A percentile compares a stretch with the other conserved stretches of the same genome.
Conservation (phyloP, 1,140 invertebrate genomes). For the Drosophila ercepeae region DNA sequence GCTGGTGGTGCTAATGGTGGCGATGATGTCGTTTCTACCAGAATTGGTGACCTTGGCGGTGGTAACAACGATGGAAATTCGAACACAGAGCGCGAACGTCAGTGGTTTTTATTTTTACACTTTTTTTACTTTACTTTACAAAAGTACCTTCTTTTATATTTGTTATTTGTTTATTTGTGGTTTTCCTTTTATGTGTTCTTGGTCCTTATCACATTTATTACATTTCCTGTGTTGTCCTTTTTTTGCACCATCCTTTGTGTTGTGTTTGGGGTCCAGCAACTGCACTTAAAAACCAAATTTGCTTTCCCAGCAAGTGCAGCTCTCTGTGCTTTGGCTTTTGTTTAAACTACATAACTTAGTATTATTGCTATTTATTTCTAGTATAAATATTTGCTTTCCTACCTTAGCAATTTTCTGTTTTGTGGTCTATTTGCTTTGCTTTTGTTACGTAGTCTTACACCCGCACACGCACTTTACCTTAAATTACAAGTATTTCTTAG, state of each 20-base stretch:
- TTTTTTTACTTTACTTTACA: conserved; percentile 27
- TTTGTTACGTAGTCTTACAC: neutral
- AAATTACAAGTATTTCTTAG: conserved; percentile 25
- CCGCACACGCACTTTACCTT: conserved; percentile 21
- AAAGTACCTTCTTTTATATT: neutral
- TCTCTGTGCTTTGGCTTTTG: conserved; percentile 12
- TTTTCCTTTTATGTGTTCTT: conserved; percentile 16
- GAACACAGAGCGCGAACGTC: conserved; percentile 55
- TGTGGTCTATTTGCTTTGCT: conserved; percentile 15
- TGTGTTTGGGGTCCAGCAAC: conserved; percentile 4
- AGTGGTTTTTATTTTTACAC: conserved; percentile 66
- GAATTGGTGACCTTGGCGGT: neutral
- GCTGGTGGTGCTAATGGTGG: conserved; percentile 20
- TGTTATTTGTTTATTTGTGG: conserved; percentile 26
- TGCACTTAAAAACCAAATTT: conserved; percentile 1
- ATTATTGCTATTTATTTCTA: neutral
- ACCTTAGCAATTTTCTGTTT: conserved; percentile 1
- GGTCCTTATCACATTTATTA: conserved; percentile 4
- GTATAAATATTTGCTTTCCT: neutral
- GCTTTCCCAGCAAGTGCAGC: neutral
- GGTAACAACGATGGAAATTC: conserved; percentile 39
- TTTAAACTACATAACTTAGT: neutral
- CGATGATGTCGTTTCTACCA: conserved; percentile 26
- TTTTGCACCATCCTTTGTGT: conserved; percentile 13
- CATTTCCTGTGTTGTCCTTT: conserved; percentile 24